These are phyloP conservation scores for Coccyzus lansbergi DNA, from an alignment of 2,797 vertebrate genomes.

Conservation along the genomic window DNA sequence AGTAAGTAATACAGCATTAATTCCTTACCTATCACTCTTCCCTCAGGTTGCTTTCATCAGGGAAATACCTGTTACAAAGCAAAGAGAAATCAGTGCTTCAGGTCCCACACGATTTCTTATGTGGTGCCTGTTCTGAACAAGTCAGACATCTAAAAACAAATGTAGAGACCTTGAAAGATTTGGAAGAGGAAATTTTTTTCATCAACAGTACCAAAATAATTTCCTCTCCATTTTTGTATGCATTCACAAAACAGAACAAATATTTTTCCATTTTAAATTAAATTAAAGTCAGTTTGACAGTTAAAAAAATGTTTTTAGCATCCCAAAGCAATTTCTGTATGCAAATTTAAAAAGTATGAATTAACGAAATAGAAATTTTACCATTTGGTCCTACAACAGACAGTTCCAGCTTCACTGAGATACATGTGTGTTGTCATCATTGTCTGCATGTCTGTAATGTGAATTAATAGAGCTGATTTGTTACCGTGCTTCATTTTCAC, in stretches of 20 bases:
- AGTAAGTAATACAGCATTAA: neutral
- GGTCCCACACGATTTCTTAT: neutral
- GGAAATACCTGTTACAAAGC: neutral
- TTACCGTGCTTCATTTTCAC: conserved; percentile 20
- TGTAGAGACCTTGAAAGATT: neutral
- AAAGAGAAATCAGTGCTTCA: neutral
- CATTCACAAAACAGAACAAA: neutral
- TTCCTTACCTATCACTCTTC: neutral
- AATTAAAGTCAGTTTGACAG: neutral
- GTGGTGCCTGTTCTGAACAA: neutral
- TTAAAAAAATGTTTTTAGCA: neutral
- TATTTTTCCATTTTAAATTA: neutral
- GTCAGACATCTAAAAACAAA: neutral
- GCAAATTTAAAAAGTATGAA: neutral
- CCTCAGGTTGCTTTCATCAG: neutral
- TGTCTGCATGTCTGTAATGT: conserved; percentile 68
- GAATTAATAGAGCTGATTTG: neutral
- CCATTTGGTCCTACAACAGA: neutral
- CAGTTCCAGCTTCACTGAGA: conserved; percentile 80
- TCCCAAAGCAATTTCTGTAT: neutral
- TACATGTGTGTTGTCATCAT: neutral
- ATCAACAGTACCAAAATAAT: neutral
- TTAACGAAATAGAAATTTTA: neutral
- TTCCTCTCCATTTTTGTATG: neutral
- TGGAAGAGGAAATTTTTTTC: neutral